Evolutionary conservation across 2,797 vertebrate species (phyloP), one percentile per base, ranked within the genome.

Genomic region (Nannoperca australis): DNA sequence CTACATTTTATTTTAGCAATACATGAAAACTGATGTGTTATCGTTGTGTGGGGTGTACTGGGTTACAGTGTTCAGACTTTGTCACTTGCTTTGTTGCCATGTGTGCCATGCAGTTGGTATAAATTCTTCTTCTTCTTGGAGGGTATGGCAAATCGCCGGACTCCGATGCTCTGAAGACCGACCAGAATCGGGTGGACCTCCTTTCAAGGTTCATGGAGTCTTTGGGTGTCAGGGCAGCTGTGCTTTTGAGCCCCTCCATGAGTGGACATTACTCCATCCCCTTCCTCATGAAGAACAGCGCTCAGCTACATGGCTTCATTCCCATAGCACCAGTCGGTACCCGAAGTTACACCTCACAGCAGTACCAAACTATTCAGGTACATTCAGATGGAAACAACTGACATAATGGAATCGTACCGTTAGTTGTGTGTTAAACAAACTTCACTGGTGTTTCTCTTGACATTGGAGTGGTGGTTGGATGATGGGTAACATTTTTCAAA

Each of bases 221-320:
- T 12, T 84, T 99, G 92, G 90, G 92, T 2, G 89, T 97, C 50
- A 91, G 70, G 55, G 92, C 93, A 1, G 93, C 96, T 0, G 96
- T 99, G 73, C 90, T 99, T 2, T 58, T 99, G 88, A 98, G 97
- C 89, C 98, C 98, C 0, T 99, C 98, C 0, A 97, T 98, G 96
- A 99, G 98, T 0, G 98, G 98, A 42, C 96, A 93, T 79, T 99
- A 98, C 73, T 95, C 97, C 47, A 86, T 99, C 81, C 98, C 98
- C 2, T 97, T 98, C 86, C 95, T 99, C 59, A 93, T 99, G 92
- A 95, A 88, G 18, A 93, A 93, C 18, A 95, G 93, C 0, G 90
- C 88, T 34, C 94, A 78, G 81, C 94, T 99, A 8, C 94, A 87
- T 0, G 98, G 96, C 81, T 99, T 98, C 0, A 91, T 99, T 67